Evolutionary conservation across 2,797 vertebrate species (phyloP).

Genomic region (Carapus acus): DNA sequence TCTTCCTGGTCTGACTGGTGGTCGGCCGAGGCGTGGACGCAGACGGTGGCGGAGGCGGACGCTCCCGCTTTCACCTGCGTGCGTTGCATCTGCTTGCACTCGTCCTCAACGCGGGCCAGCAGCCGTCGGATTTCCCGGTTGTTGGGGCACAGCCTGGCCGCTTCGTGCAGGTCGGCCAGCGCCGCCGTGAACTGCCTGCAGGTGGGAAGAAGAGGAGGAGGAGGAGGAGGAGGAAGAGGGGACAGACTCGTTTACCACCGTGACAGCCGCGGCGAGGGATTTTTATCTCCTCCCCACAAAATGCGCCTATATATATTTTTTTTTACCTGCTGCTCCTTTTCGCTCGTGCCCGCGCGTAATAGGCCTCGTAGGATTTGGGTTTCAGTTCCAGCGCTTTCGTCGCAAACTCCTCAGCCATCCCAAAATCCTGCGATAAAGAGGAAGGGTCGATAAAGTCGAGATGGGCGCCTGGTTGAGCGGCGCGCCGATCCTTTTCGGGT

Average conservation of each 20-base stretch:
- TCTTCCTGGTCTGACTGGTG: constrained; percentile 81
- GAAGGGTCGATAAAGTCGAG: constrained; percentile 3
- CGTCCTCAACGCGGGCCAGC: constrained; percentile 89
- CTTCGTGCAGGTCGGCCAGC: constrained; percentile 87
- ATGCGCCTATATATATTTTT: constrained; percentile 6
- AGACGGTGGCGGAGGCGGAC: constrained; percentile 52
- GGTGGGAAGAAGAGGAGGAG: not conserved
- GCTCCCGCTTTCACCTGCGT: constrained; percentile 79
- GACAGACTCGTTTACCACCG: not conserved
- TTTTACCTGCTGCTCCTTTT: constrained; percentile 97
- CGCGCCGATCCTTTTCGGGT: no score
- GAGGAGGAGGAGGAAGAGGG: no score
- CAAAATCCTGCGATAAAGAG: constrained; percentile 83
- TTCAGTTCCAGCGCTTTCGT: constrained; percentile 96
- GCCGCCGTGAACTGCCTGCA: constrained; percentile 88
- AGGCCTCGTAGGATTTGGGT: constrained; percentile 95
- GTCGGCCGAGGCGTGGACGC: constrained; percentile 62
- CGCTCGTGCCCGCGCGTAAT: constrained; percentile 93
- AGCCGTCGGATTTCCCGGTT: constrained; percentile 91
- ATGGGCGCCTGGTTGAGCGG: no score
- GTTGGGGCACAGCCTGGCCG: constrained; percentile 86
- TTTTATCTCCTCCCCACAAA: not conserved
- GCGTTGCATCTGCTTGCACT: constrained; percentile 90
- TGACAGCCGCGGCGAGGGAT: not conserved
- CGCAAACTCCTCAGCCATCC: constrained; percentile 98